Evolutionary conservation across 2,797 vertebrate genomes (phyloP), one percentile per base, ranked within the genome.

Genomic region (Myiotriccus ornatus): DNA sequence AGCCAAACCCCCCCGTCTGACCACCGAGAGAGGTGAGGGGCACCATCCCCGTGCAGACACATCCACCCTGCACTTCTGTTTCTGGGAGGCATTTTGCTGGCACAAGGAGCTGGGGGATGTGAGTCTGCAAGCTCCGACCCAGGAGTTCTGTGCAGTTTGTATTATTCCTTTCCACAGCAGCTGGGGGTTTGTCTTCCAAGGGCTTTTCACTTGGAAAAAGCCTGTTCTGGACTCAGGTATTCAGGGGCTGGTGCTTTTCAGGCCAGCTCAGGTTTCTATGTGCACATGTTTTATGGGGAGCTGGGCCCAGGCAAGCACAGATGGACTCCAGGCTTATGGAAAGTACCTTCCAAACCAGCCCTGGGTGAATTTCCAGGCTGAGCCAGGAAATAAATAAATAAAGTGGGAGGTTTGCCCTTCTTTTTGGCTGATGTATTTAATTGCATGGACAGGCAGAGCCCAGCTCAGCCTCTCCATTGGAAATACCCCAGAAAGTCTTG

Each of bases 281-380:
- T 2, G 15, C 55, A 20, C 55, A 20, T 39, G 57, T 67, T 60
- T 50, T 39, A 37, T 5, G 43, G 73, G 59, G 59, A 93, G 75
- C 79, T 77, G 70, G 49, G 87, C 75, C 55, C 64, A 49, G 73
- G 68, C 80, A 79, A 85, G 93, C 69, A 63, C 91, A 84, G 92
- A 86, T 84, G 90, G 84, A 73, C 62, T 81, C 15, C 2, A 90
- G 47, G 24, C n/a, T 84, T 14, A 15, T 67, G 96, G 96, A 93
- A 96, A 96, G 84, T 73, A 93, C 96, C 95, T 92, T 79, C 60
- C 92, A 87, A 87, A 80, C 84, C 88, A 89, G n/a, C 57, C 78
- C 89, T 82, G 50, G 56, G 76, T 87, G 80, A 63, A 57, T 87
- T 84, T 81, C 81, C 12, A 49, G 43, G 35, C 39, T 35, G 35